Conservation (phyloP, 2,888 invertebrate species). For the Hirtodrosophila cameraria region DNA sequence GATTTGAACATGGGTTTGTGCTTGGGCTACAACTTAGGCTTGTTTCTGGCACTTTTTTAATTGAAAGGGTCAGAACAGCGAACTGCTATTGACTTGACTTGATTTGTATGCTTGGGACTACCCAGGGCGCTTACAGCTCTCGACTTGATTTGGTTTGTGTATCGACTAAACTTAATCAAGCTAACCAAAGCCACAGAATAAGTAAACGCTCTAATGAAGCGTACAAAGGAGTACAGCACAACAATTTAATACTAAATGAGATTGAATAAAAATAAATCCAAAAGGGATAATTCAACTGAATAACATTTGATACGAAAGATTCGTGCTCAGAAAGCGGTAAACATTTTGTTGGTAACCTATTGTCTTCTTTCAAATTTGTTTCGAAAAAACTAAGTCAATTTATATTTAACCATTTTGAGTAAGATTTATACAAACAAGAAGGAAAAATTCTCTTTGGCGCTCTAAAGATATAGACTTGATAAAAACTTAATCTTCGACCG, state of each 20-base stretch:
- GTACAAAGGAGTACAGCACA: conserved; percentile 12
- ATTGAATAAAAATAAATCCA: background rate
- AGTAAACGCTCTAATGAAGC: conserved; percentile 47
- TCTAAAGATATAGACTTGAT: too few relatives aligned
- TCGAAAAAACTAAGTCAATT: too few relatives aligned
- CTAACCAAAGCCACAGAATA: conserved; percentile 33
- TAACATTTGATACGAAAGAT: conserved; percentile 9
- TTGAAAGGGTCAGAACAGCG: conserved; percentile 52
- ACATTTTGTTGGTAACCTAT: too few relatives aligned
- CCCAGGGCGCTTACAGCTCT: conserved; percentile 3
- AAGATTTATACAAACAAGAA: too few relatives aligned
- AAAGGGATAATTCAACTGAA: too few relatives aligned
- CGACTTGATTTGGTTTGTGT: conserved; percentile 19
- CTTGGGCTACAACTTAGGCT: conserved; percentile 5
- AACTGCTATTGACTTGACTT: conserved; percentile 18
- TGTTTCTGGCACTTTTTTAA: conserved; percentile 59
- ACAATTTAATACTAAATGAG: conserved; percentile 32
- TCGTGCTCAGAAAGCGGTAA: too few relatives aligned
- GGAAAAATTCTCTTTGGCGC: too few relatives aligned
- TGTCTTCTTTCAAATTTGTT: too few relatives aligned
- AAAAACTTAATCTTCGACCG: too few relatives aligned
- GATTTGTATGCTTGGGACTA: conserved; percentile 22
- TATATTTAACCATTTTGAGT: too few relatives aligned
- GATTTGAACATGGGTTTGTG: conserved; percentile 13
- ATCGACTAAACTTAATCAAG: conserved; percentile 51